phyloP scores from a whole-genome alignment of 2,797 vertebrate genomes.

The Hemitrygon akajei region DNA sequence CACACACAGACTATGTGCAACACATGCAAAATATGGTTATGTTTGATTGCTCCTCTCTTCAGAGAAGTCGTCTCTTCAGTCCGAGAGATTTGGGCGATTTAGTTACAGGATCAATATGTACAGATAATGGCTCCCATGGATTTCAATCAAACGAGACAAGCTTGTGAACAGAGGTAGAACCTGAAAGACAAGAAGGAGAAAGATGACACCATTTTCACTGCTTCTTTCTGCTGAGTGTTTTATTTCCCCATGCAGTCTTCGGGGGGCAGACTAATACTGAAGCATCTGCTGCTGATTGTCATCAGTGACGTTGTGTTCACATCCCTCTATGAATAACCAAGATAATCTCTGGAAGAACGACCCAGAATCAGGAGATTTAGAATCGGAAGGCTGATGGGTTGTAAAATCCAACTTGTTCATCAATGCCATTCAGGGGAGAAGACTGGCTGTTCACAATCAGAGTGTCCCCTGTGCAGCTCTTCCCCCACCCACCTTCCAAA shows the following conservation, averaged over 20 bases:
- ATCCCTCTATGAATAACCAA: background rate
- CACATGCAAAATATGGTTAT: background rate
- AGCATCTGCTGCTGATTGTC: too few relatives aligned
- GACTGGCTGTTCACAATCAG: background rate
- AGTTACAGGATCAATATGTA: background rate
- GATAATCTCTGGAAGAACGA: background rate
- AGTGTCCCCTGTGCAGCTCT: background rate
- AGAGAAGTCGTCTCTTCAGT: background rate
- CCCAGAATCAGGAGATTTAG: background rate
- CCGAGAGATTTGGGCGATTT: background rate
- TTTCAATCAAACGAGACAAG: background rate
- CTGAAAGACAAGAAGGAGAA: background rate
- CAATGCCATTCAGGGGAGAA: background rate
- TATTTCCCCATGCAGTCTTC: too few relatives aligned
- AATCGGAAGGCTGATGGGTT: background rate
- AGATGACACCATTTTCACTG: background rate
- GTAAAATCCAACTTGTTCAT: background rate
- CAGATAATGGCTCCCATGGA: background rate
- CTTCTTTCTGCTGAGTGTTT: background rate
- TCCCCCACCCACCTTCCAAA: too few relatives aligned
- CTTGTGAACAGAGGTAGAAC: background rate
- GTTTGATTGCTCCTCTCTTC: background rate
- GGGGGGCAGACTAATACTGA: background rate
- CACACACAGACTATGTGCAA: background rate
- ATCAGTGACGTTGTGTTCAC: too few relatives aligned